A percentile compares a stretch with the other conserved stretches of the same genome.
These are phyloP conservation scores for Diploscapter pachys DNA, from an alignment of 1,140 invertebrate genomes.

Conservation along the genomic window DNA sequence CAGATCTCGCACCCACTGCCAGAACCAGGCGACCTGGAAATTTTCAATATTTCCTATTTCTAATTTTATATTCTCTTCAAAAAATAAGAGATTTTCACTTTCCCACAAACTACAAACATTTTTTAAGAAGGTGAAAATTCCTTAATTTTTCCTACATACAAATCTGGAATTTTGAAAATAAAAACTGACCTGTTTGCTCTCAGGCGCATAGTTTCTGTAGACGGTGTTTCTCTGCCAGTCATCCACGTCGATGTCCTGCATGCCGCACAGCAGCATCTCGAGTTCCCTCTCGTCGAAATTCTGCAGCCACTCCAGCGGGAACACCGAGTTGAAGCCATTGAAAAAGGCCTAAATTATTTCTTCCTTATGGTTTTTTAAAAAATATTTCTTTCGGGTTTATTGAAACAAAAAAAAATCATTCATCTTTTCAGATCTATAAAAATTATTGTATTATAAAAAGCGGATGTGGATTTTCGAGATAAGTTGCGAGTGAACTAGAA, in stretches of 20 bases:
- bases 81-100: no score
- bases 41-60: no score
- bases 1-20: no score
- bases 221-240: slow-evolving; percentile 98
- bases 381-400: slow-evolving; percentile 50
- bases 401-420: slow-evolving; percentile 46
- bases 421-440: no score
- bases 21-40: no score
- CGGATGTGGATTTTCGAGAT: slow-evolving; percentile 57
- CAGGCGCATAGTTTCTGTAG: slow-evolving; percentile 84
- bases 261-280: slow-evolving; percentile 88
- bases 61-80: no score
- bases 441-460: slow-evolving; percentile 47
- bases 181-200: slow-evolving; percentile 81
- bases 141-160: background rate
- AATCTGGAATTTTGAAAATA: background rate
- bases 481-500: no score
- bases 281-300: slow-evolving; percentile 94
- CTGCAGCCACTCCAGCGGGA: slow-evolving; percentile 90
- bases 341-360: slow-evolving; percentile 67
- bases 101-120: background rate
- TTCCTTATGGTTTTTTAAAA: no score
- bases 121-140: background rate
- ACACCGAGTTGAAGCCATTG: slow-evolving; percentile 86
- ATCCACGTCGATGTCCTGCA: slow-evolving; percentile 97